Conservation (phyloP, 2,888 invertebrate genomes). For the Alsophila aescularia region DNA sequence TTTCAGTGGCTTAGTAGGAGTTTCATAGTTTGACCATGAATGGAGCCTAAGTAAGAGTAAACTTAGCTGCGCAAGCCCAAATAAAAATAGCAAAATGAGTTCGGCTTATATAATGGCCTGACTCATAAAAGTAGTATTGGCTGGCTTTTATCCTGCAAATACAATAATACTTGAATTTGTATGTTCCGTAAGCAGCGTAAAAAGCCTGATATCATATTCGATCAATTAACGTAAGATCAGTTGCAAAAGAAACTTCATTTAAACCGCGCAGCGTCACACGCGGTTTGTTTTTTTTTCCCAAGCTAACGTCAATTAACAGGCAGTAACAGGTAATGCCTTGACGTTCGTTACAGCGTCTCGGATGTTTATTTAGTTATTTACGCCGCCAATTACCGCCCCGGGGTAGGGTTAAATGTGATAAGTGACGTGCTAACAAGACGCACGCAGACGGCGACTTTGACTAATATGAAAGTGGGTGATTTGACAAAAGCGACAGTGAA, state of each 20-base stretch:
- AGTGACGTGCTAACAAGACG: slow-evolving; percentile 61
- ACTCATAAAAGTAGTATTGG: too few relatives aligned
- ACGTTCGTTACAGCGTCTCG: slow-evolving; percentile 41
- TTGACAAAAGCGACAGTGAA: slow-evolving; percentile 14
- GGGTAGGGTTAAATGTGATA: slow-evolving; percentile 63
- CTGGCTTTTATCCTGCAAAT: too few relatives aligned
- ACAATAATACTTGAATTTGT: too few relatives aligned
- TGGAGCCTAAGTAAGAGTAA: too few relatives aligned
- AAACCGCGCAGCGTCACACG: not conserved
- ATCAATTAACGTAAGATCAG: too few relatives aligned
- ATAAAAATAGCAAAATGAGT: too few relatives aligned
- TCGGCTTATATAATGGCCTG: too few relatives aligned
- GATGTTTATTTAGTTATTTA: slow-evolving; percentile 59
- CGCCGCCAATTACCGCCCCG: slow-evolving; percentile 57
- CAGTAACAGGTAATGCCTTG: slow-evolving; percentile 38
- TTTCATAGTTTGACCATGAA: too few relatives aligned
- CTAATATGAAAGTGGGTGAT: slow-evolving; percentile 25
- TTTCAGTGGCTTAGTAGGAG: not conserved
- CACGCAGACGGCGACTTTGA: slow-evolving; percentile 38
- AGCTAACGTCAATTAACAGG: slow-evolving; percentile 36
- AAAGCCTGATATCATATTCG: too few relatives aligned
- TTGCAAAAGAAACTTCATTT: not conserved
- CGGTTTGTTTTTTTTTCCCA: slow-evolving; percentile 15
- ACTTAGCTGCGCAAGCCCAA: too few relatives aligned
- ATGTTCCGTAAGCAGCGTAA: too few relatives aligned